A percentile compares a stretch with the other conserved stretches of the same genome.
Conservation (phyloP, 2,113 vertebrate genomes). For the Corydoras maculifer region DNA sequence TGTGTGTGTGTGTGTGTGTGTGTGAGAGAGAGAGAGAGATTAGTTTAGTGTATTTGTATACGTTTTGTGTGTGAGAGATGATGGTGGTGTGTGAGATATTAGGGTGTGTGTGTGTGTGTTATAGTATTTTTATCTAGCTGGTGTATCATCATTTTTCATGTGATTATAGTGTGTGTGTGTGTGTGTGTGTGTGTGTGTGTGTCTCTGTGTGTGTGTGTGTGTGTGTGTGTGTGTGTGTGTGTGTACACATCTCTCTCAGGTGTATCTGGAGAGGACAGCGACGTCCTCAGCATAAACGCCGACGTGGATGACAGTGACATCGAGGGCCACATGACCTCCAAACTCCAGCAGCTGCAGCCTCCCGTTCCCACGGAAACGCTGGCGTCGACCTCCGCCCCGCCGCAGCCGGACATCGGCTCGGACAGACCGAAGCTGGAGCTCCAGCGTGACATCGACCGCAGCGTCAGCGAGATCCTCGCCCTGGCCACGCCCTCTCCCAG, state of each 20-base stretch:
- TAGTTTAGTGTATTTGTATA: too few relatives aligned
- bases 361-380: constrained; percentile 33
- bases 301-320: constrained; percentile 95
- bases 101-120: too few relatives aligned
- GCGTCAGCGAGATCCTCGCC: constrained; percentile 88
- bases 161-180: background rate
- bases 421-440: constrained; percentile 71
- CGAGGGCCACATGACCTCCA: constrained; percentile 80
- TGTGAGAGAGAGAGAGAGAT: too few relatives aligned
- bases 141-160: too few relatives aligned
- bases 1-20: too few relatives aligned
- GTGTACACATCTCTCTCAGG: constrained; percentile 5
- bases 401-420: constrained; percentile 53
- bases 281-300: constrained; percentile 94
- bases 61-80: too few relatives aligned
- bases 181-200: background rate
- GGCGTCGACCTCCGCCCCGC: constrained; percentile 37
- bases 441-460: constrained; percentile 83
- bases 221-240: background rate
- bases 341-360: constrained; percentile 28
- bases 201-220: background rate
- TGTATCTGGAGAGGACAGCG: constrained; percentile 81
- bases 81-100: too few relatives aligned
- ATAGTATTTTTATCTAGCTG: too few relatives aligned
- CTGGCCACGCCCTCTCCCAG: constrained; percentile 55